Evolutionary conservation across 1,140 invertebrate genomes (phyloP).

Genomic region (Dendroctonus ponderosae): DNA sequence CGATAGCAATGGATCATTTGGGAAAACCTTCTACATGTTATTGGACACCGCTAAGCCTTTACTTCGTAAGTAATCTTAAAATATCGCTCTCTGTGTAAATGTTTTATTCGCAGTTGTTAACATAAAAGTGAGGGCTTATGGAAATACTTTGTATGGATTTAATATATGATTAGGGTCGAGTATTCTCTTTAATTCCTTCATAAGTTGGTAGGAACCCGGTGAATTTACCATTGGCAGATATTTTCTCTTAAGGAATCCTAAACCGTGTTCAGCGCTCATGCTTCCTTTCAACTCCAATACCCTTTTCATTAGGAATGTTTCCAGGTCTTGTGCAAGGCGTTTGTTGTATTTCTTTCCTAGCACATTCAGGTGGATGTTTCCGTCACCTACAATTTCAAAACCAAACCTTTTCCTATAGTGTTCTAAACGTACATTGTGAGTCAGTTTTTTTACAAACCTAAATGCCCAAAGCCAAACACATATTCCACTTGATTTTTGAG

Average conservation of each 20-base stretch:
- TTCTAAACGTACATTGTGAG: neutral
- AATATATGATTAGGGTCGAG: constrained; percentile 93
- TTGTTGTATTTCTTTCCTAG: constrained; percentile 67
- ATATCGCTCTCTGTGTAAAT: too few relatives aligned
- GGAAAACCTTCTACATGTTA: constrained; percentile 15
- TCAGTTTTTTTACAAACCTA: constrained; percentile 62
- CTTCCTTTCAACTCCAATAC: constrained; percentile 77
- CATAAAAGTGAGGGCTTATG: neutral
- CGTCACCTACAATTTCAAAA: constrained; percentile 64
- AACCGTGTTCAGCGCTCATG: constrained; percentile 93
- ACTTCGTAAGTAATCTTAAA: constrained; percentile 1
- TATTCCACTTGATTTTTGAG: constrained; percentile 57
- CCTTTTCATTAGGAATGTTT: constrained; percentile 87
- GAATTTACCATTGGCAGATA: constrained; percentile 83
- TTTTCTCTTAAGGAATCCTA: constrained; percentile 86
- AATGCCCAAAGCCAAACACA: constrained; percentile 87
- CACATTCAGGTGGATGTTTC: constrained; percentile 90
- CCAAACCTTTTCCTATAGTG: constrained; percentile 25
- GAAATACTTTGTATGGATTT: constrained; percentile 88
- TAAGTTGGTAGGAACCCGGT: constrained; percentile 68
- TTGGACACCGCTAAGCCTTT: constrained; percentile 25
- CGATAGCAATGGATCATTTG: constrained; percentile 17
- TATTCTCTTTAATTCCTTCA: constrained; percentile 78
- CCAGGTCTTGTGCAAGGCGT: constrained; percentile 68
- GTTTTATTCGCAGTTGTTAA: too few relatives aligned